Conservation (phyloP, 2,888 invertebrate genomes). For the Eudasyphora cyanicolor region DNA sequence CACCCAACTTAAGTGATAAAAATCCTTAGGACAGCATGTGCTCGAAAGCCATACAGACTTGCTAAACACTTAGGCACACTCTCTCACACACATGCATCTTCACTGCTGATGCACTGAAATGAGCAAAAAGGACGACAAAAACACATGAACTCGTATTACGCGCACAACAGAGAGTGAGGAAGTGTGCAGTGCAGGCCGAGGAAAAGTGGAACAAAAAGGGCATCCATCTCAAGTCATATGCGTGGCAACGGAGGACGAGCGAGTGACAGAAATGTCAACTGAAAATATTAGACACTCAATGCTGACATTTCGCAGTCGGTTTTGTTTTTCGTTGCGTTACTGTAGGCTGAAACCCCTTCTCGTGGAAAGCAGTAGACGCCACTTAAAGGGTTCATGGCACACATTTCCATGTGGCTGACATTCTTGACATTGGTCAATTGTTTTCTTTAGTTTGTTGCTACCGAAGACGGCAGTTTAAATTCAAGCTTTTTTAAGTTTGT, state of each 20-base stretch:
- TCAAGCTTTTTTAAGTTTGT: neutral
- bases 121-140: neutral
- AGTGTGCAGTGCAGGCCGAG: neutral
- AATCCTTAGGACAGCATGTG: constrained; percentile 30
- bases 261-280: constrained; percentile 37
- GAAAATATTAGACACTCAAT: constrained; percentile 42
- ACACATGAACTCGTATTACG: neutral
- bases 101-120: neutral
- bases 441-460: neutral
- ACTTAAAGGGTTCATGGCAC: constrained; percentile 32
- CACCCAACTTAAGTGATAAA: constrained; percentile 28
- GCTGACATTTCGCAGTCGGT: constrained; percentile 34
- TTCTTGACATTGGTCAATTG: constrained; percentile 34
- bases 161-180: neutral
- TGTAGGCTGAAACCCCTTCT: neutral
- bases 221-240: constrained; percentile 17
- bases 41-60: constrained; percentile 1
- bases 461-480: neutral
- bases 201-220: neutral
- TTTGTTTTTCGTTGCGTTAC: neutral
- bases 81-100: neutral
- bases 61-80: neutral
- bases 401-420: constrained; percentile 22
- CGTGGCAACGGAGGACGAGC: constrained; percentile 19
- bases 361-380: neutral